Base-by-base conservation (phyloP, 2,888 invertebrate genomes). In the Melanargia galathea region DNA sequence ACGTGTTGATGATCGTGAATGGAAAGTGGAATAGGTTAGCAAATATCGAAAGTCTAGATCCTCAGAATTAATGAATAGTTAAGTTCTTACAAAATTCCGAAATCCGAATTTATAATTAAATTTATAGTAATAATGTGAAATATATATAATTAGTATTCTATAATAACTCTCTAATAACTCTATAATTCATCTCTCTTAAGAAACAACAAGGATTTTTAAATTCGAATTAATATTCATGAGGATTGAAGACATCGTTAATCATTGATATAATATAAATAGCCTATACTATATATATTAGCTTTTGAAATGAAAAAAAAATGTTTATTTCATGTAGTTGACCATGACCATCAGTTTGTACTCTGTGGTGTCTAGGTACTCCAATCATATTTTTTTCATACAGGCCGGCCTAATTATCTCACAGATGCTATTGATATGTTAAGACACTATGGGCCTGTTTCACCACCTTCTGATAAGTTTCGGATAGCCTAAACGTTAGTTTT, bases 41-140 rank as follows among this genome's bases (percentile, higher is more conserved):
- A 16, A 13, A 52, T 6, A 18, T 52, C 26, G 51, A 18, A 51
- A 51, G 51, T 51, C 51, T 51, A 33, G 51, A 51, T 51, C 33
- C 24, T 48, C 2, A 22, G 13, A 48, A 48, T 16, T 43, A 45
- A 45, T 49, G 3, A 49, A 26, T 46, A 22, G 13, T 20, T 46
- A 20, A 45, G 10, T 45, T 45, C 45, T 45, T 46, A 22, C 45
- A 22, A 46, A 20, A 46, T 13, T 45, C 20, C 11, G 10, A 46
- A 8, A 11, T 22, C 22, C 13, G 45, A 46, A 46, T 46, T 11
- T 49, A 16, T 49, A 48, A 26, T 40, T 35, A 40, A 16, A 30
- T 30, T 16, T 6, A 16, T 16, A 16, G 8, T 43, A 7, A 43
- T 18, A 43, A 16, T 16, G 43, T 8, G 43, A 43, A 43, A 16